phyloP scores from a whole-genome alignment of 2,797 vertebrate species.

The Halcyon smyrnensis region DNA sequence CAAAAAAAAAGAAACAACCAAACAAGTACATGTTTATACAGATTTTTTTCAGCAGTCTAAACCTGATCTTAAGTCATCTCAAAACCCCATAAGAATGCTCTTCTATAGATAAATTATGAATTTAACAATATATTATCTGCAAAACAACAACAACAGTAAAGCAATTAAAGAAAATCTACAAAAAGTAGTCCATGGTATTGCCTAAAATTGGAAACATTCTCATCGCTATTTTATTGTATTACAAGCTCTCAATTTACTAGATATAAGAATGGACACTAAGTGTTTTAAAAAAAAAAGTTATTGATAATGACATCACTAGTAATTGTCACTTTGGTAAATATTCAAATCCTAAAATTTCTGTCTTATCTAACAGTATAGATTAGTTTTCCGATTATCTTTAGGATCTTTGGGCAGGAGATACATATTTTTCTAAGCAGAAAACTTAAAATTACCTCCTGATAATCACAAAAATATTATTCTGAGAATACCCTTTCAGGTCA shows the following conservation, averaged over 20 bases:
- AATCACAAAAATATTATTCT: conserved; percentile 40
- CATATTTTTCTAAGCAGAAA: neutral
- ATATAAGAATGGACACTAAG: neutral
- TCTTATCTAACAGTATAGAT: neutral
- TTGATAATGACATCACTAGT: neutral
- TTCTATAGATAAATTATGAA: neutral
- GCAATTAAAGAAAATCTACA: neutral
- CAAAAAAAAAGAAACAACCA: neutral
- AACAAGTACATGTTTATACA: neutral
- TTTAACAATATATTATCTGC: neutral
- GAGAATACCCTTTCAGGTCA: neutral
- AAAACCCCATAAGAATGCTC: neutral
- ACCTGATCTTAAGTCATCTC: neutral
- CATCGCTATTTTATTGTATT: neutral
- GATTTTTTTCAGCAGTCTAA: neutral
- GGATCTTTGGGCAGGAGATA: neutral
- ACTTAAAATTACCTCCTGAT: conserved; percentile 34
- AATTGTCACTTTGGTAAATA: neutral
- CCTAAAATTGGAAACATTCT: neutral
- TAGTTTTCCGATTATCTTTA: neutral
- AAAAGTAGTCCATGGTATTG: neutral
- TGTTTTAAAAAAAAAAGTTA: neutral
- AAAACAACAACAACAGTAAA: neutral
- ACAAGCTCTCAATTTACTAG: neutral
- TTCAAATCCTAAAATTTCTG: neutral